Conservation (phyloP, 2,888 invertebrate genomes). For the Brachypterus glaber region DNA sequence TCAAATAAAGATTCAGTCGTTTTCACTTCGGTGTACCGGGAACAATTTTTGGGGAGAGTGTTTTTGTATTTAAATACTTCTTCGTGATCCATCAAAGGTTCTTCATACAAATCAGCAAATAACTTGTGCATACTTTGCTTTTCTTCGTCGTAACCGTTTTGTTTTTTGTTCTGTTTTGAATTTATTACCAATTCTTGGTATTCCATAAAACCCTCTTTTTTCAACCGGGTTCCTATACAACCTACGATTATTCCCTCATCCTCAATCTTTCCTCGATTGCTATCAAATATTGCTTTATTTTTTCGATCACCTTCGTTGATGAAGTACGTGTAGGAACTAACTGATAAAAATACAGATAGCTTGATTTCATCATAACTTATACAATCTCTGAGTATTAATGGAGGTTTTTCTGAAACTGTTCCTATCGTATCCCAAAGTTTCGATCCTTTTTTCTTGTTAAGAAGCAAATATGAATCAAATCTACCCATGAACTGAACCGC, state of each 20-base stretch:
- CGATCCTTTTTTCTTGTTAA: slow-evolving; percentile 39
- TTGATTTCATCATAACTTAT: slow-evolving; percentile 53
- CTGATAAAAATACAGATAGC: slow-evolving; percentile 46
- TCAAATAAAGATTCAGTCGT: slow-evolving; percentile 28
- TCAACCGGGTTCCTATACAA: slow-evolving; percentile 46
- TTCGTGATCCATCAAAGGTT: slow-evolving; percentile 17
- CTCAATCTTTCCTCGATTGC: slow-evolving; percentile 39
- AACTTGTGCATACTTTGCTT: slow-evolving; percentile 22
- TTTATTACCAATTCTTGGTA: slow-evolving; percentile 51
- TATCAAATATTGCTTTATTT: slow-evolving; percentile 42
- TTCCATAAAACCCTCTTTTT: slow-evolving; percentile 48
- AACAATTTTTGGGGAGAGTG: slow-evolving; percentile 2
- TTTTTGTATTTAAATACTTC: slow-evolving; percentile 11
- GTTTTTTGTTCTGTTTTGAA: slow-evolving; percentile 35
- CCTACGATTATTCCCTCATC: slow-evolving; percentile 44
- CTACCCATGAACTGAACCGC: slow-evolving; percentile 42
- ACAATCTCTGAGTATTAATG: slow-evolving; percentile 42
- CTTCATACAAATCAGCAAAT: slow-evolving; percentile 29
- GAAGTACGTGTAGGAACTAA: slow-evolving; percentile 48
- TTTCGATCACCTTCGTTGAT: slow-evolving; percentile 48
- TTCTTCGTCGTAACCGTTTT: slow-evolving; percentile 41
- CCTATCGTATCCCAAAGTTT: slow-evolving; percentile 48
- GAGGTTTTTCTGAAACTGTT: slow-evolving; percentile 40
- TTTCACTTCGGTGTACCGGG: slow-evolving; percentile 18
- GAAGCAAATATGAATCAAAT: slow-evolving; percentile 24